phyloP scores from a whole-genome alignment of 2,888 invertebrate species.

The Drosophila meridionalis region DNA sequence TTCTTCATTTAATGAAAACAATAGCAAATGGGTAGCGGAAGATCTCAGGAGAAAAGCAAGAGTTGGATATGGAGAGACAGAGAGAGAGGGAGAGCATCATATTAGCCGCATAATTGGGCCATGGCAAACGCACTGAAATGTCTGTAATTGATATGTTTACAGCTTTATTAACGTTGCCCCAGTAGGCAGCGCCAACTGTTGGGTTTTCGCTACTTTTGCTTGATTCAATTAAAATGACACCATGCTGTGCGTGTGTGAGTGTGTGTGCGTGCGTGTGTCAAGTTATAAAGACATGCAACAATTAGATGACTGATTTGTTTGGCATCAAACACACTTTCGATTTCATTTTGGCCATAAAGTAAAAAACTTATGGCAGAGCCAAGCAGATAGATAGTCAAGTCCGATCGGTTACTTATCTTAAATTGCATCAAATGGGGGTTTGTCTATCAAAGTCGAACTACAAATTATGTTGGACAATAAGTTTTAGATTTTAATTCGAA shows the following conservation, averaged over 20 bases:
- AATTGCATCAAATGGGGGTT: neutral
- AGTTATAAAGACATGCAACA: constrained; percentile 44
- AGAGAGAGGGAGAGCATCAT: constrained; percentile 7
- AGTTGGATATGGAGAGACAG: neutral
- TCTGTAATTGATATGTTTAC: constrained; percentile 74
- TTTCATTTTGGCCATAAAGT: constrained; percentile 19
- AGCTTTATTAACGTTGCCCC: constrained; percentile 61
- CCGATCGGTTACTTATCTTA: neutral
- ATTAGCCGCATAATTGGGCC: constrained; percentile 64
- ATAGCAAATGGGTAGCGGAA: constrained; percentile 20
- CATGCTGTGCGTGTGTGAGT: constrained; percentile 43
- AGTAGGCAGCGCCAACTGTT: constrained; percentile 12
- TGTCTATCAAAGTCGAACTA: neutral
- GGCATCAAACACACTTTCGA: constrained; percentile 39
- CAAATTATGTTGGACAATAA: neutral
- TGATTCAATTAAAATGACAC: constrained; percentile 68
- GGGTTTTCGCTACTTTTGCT: constrained; percentile 54
- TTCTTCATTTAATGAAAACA: constrained; percentile 34
- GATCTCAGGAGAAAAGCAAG: neutral
- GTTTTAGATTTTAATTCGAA: neutral
- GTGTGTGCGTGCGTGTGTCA: constrained; percentile 4
- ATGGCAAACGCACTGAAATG: constrained; percentile 58
- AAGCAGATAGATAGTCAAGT: neutral
- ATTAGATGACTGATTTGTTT: constrained; percentile 54
- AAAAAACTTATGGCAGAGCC: neutral